phyloP scores from a whole-genome alignment of 2,113 vertebrate species.

The Tragelaphus buxtoni region DNA sequence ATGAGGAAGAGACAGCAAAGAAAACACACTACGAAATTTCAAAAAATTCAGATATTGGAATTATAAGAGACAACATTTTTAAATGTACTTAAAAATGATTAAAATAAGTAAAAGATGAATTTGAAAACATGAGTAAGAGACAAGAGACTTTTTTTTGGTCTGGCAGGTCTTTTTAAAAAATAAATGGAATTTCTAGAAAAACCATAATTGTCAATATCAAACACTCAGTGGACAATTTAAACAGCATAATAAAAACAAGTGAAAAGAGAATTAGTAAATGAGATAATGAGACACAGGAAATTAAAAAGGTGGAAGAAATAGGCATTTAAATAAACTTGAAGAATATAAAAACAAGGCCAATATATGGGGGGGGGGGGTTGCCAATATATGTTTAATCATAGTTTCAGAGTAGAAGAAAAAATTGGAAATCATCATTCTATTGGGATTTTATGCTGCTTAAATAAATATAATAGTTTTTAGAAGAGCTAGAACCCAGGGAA shows the following conservation, averaged over 20 bases:
- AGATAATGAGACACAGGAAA: neutral
- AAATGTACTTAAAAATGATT: neutral
- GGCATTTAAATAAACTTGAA: neutral
- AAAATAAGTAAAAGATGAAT: neutral
- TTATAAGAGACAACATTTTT: neutral
- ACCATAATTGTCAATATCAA: neutral
- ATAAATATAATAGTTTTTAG: neutral
- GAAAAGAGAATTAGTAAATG: neutral
- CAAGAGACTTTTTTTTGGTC: neutral
- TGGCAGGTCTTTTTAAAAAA: neutral
- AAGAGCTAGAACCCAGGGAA: neutral
- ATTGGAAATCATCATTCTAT: neutral
- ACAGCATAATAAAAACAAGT: neutral
- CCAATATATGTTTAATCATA: neutral
- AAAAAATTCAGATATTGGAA: neutral
- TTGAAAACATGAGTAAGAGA: neutral
- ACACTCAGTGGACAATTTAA: neutral
- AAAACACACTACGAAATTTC: neutral
- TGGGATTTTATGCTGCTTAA: neutral
- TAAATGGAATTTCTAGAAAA: neutral
- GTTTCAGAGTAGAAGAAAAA: neutral
- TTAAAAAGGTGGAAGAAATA: neutral
- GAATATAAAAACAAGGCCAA: neutral
- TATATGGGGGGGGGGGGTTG: neutral
- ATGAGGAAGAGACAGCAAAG: neutral